Evolutionary conservation across 1,140 invertebrate species (phyloP), one percentile per base, ranked within the genome.

Genomic region (Drosophila guanche): DNA sequence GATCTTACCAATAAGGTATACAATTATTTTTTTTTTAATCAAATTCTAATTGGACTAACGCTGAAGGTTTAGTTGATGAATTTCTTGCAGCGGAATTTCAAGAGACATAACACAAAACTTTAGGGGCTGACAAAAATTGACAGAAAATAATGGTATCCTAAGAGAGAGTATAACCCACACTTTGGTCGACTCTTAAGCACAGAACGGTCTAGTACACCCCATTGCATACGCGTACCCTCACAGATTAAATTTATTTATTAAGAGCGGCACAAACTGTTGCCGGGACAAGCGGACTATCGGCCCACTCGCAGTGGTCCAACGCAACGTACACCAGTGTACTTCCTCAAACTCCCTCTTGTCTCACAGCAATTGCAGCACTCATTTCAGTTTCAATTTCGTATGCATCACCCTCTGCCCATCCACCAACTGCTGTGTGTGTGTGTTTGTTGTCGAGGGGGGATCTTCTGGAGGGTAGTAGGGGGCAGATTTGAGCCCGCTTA

Each of bases 401-500:
- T 37, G 33, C 33, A 12, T 37, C 33, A 33, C 8, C 29, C 29
- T 1, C 29, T 10, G 3, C 29, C 29, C 1, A 10, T 10, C 29
- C 10, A 4, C 33, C 8, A 37, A 7, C 33, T 22, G 48, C 8
- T 33, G 20, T 51, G 16, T 59, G 22, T 50, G 33, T 52, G 41
- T 62, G 3, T 56, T 52, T 41, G 29, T 22, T 37, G 3, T 12
- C 33, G 7, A 37, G 33, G 33, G 10, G 33, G 33, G 33, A 37
- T 37, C 29, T 43, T 33, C 20, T 7, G 46, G 55, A 48, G 50
- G 63, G 33, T 61, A 51, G 60, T 51, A 16, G 27, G 27, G 46
- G 53, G 57, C 41, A 59, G 73, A 79, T 80, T 80, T 80, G 75
- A 78, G 77, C 77, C 77, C 71, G 58, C 77, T 74, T 71, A 78